Conservation (phyloP, 2,113 vertebrate genomes). For the Delphinapterus leucas region DNA sequence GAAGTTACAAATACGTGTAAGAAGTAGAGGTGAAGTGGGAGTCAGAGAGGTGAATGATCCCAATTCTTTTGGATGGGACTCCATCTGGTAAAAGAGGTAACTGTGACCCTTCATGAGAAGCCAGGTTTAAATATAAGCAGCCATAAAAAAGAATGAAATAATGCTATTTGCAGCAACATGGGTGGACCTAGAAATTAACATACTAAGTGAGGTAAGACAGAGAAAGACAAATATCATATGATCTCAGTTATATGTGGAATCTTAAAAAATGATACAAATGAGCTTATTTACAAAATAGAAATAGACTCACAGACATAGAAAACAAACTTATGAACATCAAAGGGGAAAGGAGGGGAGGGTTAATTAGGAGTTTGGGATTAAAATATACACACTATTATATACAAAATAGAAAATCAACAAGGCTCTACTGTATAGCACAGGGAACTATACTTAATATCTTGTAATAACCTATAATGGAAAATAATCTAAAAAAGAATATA, state of each 20-base stretch:
- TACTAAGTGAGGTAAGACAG: too few relatives aligned
- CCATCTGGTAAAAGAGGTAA: not conserved
- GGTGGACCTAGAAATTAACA: too few relatives aligned
- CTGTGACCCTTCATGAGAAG: not conserved
- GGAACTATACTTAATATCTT: not conserved
- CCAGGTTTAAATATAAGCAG: not conserved
- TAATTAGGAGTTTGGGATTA: not conserved
- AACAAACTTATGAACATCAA: not conserved
- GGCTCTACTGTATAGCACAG: not conserved
- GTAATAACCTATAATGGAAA: not conserved
- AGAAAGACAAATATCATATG: too few relatives aligned
- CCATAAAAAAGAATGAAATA: not conserved
- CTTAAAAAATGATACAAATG: too few relatives aligned
- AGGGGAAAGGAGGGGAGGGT: not conserved
- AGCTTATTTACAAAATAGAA: not conserved
- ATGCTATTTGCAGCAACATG: too few relatives aligned
- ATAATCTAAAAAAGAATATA: not conserved
- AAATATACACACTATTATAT: not conserved
- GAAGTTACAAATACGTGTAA: not conserved
- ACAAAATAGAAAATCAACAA: not conserved
- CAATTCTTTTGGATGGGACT: not conserved
- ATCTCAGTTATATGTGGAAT: too few relatives aligned
- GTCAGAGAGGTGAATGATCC: not conserved
- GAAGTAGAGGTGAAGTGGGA: not conserved
- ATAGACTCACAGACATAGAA: not conserved